Conservation (phyloP, 2,888 invertebrate species). For the Girardia tigrina region DNA sequence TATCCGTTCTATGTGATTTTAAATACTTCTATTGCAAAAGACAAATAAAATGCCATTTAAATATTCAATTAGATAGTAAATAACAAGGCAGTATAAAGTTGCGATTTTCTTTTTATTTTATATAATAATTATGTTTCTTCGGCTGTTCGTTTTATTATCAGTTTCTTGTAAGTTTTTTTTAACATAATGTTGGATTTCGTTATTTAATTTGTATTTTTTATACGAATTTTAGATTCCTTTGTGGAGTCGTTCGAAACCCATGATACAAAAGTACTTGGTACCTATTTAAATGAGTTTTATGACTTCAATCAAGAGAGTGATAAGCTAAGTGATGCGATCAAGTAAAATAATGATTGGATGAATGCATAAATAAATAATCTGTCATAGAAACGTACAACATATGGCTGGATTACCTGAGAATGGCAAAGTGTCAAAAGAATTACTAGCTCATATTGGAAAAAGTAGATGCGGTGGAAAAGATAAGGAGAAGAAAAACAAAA, state of each 20-base stretch:
- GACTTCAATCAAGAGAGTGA: not conserved
- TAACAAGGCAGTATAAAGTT: not conserved
- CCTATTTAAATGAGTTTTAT: not conserved
- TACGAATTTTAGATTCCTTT: not conserved
- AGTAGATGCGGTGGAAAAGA: slow-evolving; percentile 10
- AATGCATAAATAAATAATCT: not conserved
- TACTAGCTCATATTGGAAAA: not conserved
- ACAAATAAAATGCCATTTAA: too few relatives aligned
- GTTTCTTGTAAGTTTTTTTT: not conserved
- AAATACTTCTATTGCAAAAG: too few relatives aligned
- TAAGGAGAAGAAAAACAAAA: not conserved
- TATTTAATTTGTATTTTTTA: too few relatives aligned
- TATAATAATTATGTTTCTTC: not conserved
- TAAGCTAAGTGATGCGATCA: not conserved
- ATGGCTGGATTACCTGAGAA: not conserved
- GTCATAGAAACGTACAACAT: not conserved
- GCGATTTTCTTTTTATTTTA: not conserved
- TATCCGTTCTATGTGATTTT: too few relatives aligned
- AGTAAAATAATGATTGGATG: not conserved
- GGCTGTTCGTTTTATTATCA: not conserved
- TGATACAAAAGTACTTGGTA: not conserved
- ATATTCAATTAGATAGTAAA: not conserved
- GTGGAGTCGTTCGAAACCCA: not conserved
- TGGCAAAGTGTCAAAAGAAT: not conserved
- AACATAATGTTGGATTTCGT: too few relatives aligned